These are phyloP conservation scores for Glossophaga mutica DNA, from an alignment of 2,797 vertebrate species.

Conservation along the genomic window DNA sequence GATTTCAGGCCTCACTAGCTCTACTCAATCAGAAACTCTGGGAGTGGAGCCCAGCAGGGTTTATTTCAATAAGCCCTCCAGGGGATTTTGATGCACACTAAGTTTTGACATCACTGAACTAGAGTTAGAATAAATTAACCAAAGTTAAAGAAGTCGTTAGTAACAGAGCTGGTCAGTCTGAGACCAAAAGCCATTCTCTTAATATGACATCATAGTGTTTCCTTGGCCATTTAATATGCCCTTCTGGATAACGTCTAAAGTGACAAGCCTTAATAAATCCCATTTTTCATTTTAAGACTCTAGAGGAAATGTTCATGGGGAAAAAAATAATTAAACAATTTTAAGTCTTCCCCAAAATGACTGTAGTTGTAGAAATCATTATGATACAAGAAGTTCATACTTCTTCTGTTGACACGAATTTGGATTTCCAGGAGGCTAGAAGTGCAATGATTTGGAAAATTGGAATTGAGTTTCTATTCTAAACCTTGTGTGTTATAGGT, in stretches of 20 bases:
- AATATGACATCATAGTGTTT: not conserved
- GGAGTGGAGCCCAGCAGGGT: not conserved
- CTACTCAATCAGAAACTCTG: not conserved
- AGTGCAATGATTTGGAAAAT: slow-evolving; percentile 17
- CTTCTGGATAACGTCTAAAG: not conserved
- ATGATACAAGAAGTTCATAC: not conserved
- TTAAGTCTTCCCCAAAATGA: not conserved
- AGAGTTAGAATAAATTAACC: not conserved
- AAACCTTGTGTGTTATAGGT: not conserved
- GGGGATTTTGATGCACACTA: not conserved
- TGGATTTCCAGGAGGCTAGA: not conserved
- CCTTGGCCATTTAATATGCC: not conserved
- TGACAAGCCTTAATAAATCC: not conserved
- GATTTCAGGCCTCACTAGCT: not conserved
- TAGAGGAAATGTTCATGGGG: not conserved
- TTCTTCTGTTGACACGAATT: slow-evolving; percentile 13
- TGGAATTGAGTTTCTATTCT: not conserved
- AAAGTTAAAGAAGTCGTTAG: not conserved
- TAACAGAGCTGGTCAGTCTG: not conserved
- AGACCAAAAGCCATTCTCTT: slow-evolving; percentile 11
- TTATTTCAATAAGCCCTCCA: not conserved
- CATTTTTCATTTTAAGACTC: slow-evolving; percentile 11
- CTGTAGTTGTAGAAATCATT: not conserved
- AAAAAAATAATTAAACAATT: not conserved
- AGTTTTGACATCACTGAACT: not conserved